Evolutionary conservation across 2,113 vertebrate genomes (phyloP), one percentile per base, ranked within the genome.

Genomic region (Microcebus murinus): DNA sequence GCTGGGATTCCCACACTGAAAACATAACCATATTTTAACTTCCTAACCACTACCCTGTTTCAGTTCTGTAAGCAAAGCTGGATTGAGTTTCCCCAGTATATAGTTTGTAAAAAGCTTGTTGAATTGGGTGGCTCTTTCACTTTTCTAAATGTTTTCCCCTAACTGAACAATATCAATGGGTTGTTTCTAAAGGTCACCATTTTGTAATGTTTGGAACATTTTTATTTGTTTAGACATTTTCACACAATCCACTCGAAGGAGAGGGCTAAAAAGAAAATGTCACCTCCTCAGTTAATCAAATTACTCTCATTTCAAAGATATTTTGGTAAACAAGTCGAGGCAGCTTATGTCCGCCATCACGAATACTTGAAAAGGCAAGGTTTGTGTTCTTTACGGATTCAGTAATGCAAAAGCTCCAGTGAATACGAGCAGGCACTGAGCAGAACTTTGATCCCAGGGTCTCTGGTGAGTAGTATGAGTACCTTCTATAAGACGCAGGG

Each of bases 311-410:
- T 95, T 93, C 73, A 61, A 80, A 95, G 79, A 85, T 34, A 57
- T 68, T 83, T 96, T 73, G 80, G 91, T 95, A 93, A 96, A 92
- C 52, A 95, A 95, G 52, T 83, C 52, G 87, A 96, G 57, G 73
- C 17, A 77, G 84, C 94, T 91, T 57, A 67, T 13, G 34, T 34
- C 1, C 42, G 25, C 34, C 59, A 94, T 87, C 80, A 39, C 17
- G 20, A 2, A 11, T 6, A 57, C 18, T 63, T 39, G 29, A 31
- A 87, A 76, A 88, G 77, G 29, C 36, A 21, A 70, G n/a, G 48
- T 71, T 65, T 94, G n/a, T 71, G 31, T 73, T 92, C 80, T 82
- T 76, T 31, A 23, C 39, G 68, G 76, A 61, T 20, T 39, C 27
- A 4, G 36, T 80, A 80, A 45, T 0, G 1, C 17, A 79, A 87